Evolutionary conservation across 2,113 vertebrate species (phyloP), one percentile per base, ranked within the genome.

Genomic region (Salvelinus sp.): DNA sequence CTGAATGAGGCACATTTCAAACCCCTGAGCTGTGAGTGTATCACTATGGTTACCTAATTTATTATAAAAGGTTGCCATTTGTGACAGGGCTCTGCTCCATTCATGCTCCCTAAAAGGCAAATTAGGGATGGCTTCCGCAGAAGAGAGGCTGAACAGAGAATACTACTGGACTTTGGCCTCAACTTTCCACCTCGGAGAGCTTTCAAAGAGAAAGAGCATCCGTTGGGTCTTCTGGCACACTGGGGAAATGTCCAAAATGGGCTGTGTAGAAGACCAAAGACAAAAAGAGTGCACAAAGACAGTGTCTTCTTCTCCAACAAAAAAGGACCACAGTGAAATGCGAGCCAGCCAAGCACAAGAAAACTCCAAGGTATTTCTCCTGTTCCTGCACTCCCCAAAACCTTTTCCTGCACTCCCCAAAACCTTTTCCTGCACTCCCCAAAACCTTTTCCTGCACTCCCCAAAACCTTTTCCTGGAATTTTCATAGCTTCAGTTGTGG

Each of bases 41-140:
- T 88, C 90, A 88, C 92, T 89, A 89, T 88, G 90, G 88, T 83
- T 82, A 86, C 88, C 82, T 85, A 65, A 76, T 68, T 38, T 76
- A 47, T 0, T 84, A 79, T 83, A 76, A 79, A 88, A 88, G 88
- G 69, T 79, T 77, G 81, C 54, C 70, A 28, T 62, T 48, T 69
- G 76, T 14, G 71, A 72, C 2, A 79, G 80, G 12, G 80, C 76
- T 74, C 84, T 71, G 80, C 76, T 85, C 23, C 62, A 79, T 80
- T 78, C 72, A 75, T 81, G 74, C 73, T 70, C 83, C 50, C 44
- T 78, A 23, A 23, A 67, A 73, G 57, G 69, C 81, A 75, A 87
- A 91, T 90, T 89, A 86, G 86, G 78, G 85, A 86, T 87, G 86
- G 74, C 78, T 79, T 70, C 54, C 6, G 1, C 67, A 13, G 7